phyloP scores from a whole-genome alignment of 2,888 invertebrate species.

The Tenthredo livida region DNA sequence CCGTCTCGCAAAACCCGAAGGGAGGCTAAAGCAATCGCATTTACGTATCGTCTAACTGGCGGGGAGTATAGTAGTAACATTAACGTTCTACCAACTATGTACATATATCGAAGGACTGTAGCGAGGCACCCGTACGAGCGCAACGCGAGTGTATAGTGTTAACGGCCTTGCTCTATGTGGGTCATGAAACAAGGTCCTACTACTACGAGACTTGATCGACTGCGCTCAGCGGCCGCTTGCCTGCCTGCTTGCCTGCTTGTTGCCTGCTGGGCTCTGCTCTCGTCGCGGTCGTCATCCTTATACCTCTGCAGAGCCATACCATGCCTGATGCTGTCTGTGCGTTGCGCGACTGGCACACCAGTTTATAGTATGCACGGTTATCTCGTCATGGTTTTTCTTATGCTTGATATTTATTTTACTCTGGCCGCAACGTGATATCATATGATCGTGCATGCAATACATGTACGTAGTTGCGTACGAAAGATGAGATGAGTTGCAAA shows the following conservation, averaged over 20 bases:
- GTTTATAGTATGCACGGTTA: constrained; percentile 8
- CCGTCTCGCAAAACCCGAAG: constrained; percentile 13
- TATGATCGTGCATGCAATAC: not conserved
- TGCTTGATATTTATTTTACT: not conserved
- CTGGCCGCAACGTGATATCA: not conserved
- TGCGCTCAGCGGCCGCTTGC: constrained; percentile 6
- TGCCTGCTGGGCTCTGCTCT: not conserved
- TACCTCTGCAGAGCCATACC: constrained; percentile 1
- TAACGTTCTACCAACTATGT: constrained; percentile 25
- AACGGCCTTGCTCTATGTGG: constrained; percentile 78
- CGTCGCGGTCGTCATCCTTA: constrained; percentile 2
- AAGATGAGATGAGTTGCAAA: not conserved
- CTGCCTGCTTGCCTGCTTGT: not conserved
- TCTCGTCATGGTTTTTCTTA: not conserved
- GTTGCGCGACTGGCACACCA: not conserved
- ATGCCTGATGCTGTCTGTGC: not conserved
- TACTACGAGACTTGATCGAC: constrained; percentile 62
- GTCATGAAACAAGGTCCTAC: constrained; percentile 77
- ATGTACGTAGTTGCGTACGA: not conserved
- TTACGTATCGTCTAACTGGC: not conserved
- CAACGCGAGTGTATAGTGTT: constrained; percentile 70
- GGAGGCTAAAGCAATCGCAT: constrained; percentile 5
- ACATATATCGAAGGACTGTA: not conserved
- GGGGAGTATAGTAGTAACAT: not conserved
- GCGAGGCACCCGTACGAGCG: constrained; percentile 64